Conservation (phyloP, 2,797 vertebrate genomes). For the Netta rufina region DNA sequence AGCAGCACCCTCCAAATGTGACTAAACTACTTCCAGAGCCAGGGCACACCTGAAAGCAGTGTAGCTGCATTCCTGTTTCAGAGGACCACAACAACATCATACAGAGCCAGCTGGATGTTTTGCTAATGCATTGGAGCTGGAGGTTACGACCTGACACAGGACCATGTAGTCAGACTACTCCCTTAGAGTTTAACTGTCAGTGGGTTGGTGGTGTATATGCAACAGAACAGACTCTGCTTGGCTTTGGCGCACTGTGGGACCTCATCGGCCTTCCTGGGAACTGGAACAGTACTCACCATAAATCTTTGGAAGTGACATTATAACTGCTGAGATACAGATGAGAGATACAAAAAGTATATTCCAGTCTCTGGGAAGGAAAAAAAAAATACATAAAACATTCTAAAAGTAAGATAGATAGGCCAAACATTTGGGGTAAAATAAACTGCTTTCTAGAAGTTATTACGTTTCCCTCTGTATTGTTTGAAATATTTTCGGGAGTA, state of each 20-base stretch:
- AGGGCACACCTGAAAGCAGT: not conserved
- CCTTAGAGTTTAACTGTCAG: accelerated
- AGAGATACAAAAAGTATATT: not conserved
- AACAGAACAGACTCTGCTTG: not conserved
- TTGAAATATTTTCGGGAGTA: not conserved
- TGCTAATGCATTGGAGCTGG: too few relatives aligned
- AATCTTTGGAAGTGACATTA: not conserved
- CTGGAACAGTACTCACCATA: not conserved
- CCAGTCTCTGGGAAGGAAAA: not conserved
- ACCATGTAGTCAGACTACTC: too few relatives aligned
- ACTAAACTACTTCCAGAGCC: not conserved
- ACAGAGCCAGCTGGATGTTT: accelerated
- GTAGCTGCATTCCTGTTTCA: not conserved
- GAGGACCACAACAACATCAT: not conserved
- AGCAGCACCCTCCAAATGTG: not conserved
- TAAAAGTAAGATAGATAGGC: not conserved
- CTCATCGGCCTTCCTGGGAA: not conserved
- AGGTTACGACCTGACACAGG: accelerated
- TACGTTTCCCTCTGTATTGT: not conserved
- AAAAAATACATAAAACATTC: not conserved
- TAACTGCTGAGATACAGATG: not conserved
- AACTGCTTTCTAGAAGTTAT: not conserved
- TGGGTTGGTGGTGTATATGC: accelerated
- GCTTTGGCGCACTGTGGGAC: not conserved
- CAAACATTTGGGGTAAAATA: not conserved